Evolutionary conservation across 2,113 vertebrate genomes (phyloP), one percentile per base, ranked within the genome.

Genomic region (Condylura cristata): DNA sequence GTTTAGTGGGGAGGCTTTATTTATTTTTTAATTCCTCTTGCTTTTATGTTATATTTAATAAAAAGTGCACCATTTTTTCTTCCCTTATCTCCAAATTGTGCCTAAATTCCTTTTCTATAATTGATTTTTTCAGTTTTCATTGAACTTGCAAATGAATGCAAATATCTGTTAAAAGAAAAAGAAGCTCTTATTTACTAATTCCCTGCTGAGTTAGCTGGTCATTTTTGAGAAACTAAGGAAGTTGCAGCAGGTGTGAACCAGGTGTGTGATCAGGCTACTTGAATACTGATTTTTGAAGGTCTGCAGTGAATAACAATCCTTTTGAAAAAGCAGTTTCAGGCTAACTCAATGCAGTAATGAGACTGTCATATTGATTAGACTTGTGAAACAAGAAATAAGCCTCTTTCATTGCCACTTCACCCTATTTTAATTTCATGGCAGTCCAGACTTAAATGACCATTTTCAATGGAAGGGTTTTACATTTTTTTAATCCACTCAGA

Each of bases 121-220:
- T 81, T 90, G 75, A 85, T 94, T 80, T 96, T 96, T 76, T 56
- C 51, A 81, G n/a, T 93, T 96, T 96, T 76, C 80, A 91, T 39
- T 84, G 39, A 93, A 91, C 44, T 66, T 95, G 9, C 65, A 95
- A 95, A 96, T 89, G 87, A 94, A 96, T 80, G 79, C 44, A 94
- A 95, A 91, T 88, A 86, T 91, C 18, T 91, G 37, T 78, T 91
- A 68, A 90, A 56, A 22, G 53, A 56, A 56, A 86, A 84, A 92
- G 63, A 75, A 72, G 65, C 24, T 71, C 89, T 68, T 68, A 86
- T 75, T 79, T 74, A 74, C 72, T 74, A 90, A 92, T 96, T 92
- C 66, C 53, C 30, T 85, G 41, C 26, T 74, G 68, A 7, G 3
- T 39, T 51, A 81, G 3, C 66, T 60, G 28, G 63, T 87, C 79